These are phyloP conservation scores for Crotalus viridis DNA, from an alignment of 2,113 vertebrate genomes.

Conservation along the genomic window DNA sequence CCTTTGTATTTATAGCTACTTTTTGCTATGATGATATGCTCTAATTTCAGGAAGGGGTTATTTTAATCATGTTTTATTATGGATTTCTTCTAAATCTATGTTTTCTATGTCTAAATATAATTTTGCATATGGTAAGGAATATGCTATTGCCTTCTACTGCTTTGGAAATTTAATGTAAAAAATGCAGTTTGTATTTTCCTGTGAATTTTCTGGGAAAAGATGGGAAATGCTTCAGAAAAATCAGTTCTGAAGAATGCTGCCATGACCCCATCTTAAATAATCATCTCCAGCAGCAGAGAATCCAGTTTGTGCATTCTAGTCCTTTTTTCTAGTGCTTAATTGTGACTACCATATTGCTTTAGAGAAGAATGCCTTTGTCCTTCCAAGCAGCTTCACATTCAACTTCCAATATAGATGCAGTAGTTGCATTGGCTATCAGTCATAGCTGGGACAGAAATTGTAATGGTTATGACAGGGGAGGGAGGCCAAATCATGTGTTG, in stretches of 20 bases:
- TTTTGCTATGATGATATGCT: neutral
- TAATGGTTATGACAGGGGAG: neutral
- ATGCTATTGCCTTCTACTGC: neutral
- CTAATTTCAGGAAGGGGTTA: neutral
- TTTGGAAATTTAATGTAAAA: neutral
- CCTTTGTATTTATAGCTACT: neutral
- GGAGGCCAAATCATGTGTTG: neutral
- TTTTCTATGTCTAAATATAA: neutral
- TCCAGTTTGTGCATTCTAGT: neutral
- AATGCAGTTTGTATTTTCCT: neutral
- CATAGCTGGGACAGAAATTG: neutral
- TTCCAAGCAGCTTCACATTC: neutral
- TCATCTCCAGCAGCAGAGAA: neutral
- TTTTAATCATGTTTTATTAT: neutral
- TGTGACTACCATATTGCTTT: neutral
- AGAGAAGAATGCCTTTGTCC: neutral
- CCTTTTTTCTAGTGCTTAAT: neutral
- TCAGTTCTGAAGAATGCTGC: neutral
- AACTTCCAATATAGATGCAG: neutral
- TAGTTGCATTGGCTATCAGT: neutral
- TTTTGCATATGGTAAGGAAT: neutral
- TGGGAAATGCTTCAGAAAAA: neutral
- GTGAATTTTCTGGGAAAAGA: neutral
- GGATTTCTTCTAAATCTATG: neutral
- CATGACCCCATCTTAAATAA: neutral